Evolutionary conservation across 2,113 vertebrate species (phyloP).

Genomic region (Sigmodon hispidus): DNA sequence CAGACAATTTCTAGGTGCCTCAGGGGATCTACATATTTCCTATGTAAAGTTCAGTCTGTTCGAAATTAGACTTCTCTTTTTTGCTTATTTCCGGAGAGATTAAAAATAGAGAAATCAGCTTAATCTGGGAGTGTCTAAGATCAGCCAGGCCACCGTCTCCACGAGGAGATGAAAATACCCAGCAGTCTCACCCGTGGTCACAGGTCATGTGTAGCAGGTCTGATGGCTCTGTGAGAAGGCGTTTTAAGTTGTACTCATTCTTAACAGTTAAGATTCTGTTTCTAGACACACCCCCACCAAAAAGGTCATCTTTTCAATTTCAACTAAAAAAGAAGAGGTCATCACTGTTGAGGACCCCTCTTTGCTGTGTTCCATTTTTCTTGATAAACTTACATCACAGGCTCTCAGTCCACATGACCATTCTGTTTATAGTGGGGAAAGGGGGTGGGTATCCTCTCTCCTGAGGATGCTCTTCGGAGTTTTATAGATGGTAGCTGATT

Average conservation of each 20-base stretch:
- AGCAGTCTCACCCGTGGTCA: conserved; percentile 71
- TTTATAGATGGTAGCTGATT: not conserved
- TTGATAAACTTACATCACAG: not conserved
- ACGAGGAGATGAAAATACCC: conserved; percentile 80
- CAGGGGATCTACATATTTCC: conserved; percentile 83
- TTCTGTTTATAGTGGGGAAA: not conserved
- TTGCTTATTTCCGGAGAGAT: conserved; percentile 87
- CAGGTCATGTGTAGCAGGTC: conserved; percentile 69
- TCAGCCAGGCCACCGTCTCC: conserved; percentile 85
- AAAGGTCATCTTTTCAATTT: conserved; percentile 40
- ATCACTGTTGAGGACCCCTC: not conserved
- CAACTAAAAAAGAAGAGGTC: not conserved
- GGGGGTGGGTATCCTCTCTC: not conserved
- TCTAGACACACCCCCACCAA: conserved; percentile 33
- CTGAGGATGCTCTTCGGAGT: not conserved
- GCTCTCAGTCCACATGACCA: not conserved
- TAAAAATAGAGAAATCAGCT: conserved; percentile 88
- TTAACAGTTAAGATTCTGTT: conserved; percentile 69
- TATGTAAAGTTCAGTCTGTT: conserved; percentile 88
- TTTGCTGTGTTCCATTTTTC: conserved; percentile 40
- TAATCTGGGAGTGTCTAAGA: conserved; percentile 85
- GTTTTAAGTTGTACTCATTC: conserved; percentile 64
- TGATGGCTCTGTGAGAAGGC: conserved; percentile 65
- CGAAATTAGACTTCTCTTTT: conserved; percentile 86
- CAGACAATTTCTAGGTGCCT: conserved; percentile 85